Evolutionary conservation across 2,888 invertebrate genomes (phyloP), one percentile per base, ranked within the genome.

Genomic region (Incurvaria masculella): DNA sequence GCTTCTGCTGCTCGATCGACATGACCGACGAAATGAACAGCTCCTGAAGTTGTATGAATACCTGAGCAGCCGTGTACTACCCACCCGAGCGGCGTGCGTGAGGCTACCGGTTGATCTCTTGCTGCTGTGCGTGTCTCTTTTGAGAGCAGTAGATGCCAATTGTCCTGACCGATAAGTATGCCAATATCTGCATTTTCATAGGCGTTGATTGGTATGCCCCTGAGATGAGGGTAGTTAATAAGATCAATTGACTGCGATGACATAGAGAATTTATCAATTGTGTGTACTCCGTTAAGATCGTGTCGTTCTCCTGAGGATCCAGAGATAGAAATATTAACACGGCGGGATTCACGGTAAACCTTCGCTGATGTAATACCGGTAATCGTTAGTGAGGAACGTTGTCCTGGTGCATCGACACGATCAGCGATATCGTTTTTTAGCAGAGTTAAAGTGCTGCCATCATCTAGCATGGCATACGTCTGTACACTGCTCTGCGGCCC

Each of bases 221-320:
- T 45, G 38, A 48, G 26, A 39, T 42, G 20, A 42, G 46, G 40
- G 42, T 49, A 38, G 18, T 44, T 42, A 38, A 40, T 39, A 23
- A 40, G 49, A 20, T 48, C 21, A 5, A 23, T 10, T 5, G 42
- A 17, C 21, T 42, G 42, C 19, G 20, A 4, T 8, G 42, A 5
- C 18, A 42, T 8, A 11, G 6, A 6, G 6, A 20, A 20, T 8
- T 42, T 4, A 4, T 42, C 42, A 6, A 42, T 19, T 14, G 42
- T 17, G 18, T 18, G 42, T 14, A 5, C 39, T 5, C n/a, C 39
- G 6, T 16, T 5, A 17, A 39, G 16, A 5, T 5, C n/a, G n/a
- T 6, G 10, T 10, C 23, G 23, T 10, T 23, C 10, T 5, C 23
- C 23, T 5, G 5, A 6, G 23, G 23, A 10, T 5, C 23, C 23